Conservation (phyloP, 2,888 invertebrate genomes). For the Podotricha telesiphe region DNA sequence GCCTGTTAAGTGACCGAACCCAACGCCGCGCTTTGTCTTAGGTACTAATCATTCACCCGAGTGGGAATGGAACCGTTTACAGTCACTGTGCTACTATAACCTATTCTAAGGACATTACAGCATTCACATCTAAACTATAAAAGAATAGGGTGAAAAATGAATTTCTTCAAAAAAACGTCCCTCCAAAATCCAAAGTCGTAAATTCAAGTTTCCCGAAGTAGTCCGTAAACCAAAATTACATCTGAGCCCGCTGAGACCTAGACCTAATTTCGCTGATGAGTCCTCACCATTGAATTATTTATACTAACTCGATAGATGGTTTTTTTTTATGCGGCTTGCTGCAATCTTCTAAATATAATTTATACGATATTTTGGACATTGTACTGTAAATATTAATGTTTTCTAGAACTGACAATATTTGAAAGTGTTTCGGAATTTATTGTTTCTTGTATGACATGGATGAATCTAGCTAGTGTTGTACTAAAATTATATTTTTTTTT, state of each 20-base stretch:
- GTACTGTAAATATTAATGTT: not conserved
- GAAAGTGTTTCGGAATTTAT: too few relatives aligned
- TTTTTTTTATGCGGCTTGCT: constrained; percentile 41
- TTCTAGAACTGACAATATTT: not conserved
- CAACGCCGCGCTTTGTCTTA: too few relatives aligned
- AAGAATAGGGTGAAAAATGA: too few relatives aligned
- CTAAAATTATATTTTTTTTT: too few relatives aligned
- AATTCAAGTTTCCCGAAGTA: constrained; percentile 26
- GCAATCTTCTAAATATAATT: constrained; percentile 1
- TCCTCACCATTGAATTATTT: constrained; percentile 44
- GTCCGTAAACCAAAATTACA: constrained; percentile 34
- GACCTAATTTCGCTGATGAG: constrained; percentile 46
- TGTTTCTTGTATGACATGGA: too few relatives aligned
- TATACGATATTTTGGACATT: not conserved
- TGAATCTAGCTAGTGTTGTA: too few relatives aligned
- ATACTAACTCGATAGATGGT: constrained; percentile 41
- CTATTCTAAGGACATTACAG: too few relatives aligned
- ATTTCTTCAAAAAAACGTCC: constrained; percentile 5
- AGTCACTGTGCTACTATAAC: too few relatives aligned
- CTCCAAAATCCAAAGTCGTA: constrained; percentile 16
- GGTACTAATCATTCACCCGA: too few relatives aligned
- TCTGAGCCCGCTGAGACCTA: constrained; percentile 30
- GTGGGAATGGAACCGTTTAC: too few relatives aligned
- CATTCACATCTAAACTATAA: too few relatives aligned
- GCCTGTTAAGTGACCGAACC: too few relatives aligned